Base-by-base conservation (phyloP, 2,888 invertebrate genomes). In the Dryadula phaetusa region DNA sequence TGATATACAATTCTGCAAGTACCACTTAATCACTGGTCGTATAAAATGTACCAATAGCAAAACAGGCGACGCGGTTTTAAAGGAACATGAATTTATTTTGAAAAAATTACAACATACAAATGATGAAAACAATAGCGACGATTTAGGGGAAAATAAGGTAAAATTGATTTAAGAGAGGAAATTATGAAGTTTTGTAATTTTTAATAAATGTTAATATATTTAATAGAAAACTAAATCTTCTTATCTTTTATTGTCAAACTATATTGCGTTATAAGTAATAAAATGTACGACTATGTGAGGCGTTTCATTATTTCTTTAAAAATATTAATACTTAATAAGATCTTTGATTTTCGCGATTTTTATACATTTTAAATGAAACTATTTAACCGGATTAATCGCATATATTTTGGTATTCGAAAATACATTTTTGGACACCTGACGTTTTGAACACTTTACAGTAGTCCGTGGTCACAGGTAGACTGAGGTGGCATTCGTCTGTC, bases 1-100 rank as follows among this genome's bases (percentile, higher is more conserved):
- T 68, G 74, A 76, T 68, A 42, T 76, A 28, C 70, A 74, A 46
- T 80, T 81, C 72, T 87, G 85, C 71, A 82, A 80, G 60, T 87
- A 83, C 70, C 71, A 82, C 70, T 74, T 86, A 66, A 66, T 86
- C 22, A 82, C 75, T 4, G 81, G 79, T 40, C 75, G 76, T 67
- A 75, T 77, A 66, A 78, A 78, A 64, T 87, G 84, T 72, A 70
- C 66, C 2, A 72, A 75, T 14, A 77, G 77, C 64, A 60, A 71
- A 60, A 64, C 56, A 20, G 73, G n/a, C 4, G 37, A 54, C 8
- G 1, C 8, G 69, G 56, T 65, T 64, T 7, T 28, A 28, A 49
- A 49, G 49, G 49, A 49, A 28, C 16, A 49, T 4, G 16, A 49
- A n/a, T n/a, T 25, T 49, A 49, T 49, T 25, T n/a, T 49, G 0